Conservation (phyloP, 2,113 vertebrate species). For the Phainopepla nitens region DNA sequence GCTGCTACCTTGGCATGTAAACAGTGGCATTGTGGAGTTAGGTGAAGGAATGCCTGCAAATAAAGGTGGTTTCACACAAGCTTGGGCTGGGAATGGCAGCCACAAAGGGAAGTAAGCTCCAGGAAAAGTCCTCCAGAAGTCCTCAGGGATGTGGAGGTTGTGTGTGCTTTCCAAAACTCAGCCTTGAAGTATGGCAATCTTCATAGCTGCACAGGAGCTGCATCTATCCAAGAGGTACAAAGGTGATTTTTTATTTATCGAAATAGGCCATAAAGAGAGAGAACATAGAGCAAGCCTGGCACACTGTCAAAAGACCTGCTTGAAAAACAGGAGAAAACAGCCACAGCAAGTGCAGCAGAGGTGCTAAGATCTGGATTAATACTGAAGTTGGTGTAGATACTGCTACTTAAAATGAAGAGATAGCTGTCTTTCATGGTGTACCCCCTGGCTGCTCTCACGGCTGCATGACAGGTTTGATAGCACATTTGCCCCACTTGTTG, state of each 20-base stretch:
- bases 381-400: not conserved
- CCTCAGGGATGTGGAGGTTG: not conserved
- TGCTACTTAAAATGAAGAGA: not conserved
- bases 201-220: not conserved
- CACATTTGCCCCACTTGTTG: conserved; percentile 19
- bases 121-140: not conserved
- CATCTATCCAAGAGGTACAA: not conserved
- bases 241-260: not conserved
- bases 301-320: not conserved
- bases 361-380: not conserved
- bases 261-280: not conserved
- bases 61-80: not conserved
- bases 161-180: not conserved
- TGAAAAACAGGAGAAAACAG: not conserved
- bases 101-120: not conserved
- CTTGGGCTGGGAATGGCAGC: not conserved
- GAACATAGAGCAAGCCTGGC: not conserved
- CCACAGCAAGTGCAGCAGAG: not conserved
- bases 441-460: not conserved
- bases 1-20: not conserved
- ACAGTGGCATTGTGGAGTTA: not conserved
- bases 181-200: not conserved
- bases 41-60: not conserved
- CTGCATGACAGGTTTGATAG: not conserved
- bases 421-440: not conserved